Evolutionary conservation across 2,888 invertebrate species (phyloP), one percentile per base, ranked within the genome.

Genomic region (Oxycera nigricornis): DNA sequence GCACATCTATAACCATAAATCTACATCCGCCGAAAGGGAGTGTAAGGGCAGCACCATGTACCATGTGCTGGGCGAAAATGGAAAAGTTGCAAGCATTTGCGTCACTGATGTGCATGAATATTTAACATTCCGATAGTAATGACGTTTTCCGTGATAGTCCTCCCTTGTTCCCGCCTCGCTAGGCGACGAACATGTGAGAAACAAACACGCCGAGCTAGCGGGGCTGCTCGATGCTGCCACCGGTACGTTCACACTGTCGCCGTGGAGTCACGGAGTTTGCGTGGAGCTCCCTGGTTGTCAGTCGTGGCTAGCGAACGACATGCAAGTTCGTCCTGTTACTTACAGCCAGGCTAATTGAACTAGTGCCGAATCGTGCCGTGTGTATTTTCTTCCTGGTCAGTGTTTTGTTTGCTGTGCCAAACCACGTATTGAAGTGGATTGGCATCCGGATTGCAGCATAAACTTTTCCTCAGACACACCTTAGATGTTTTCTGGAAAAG

Each of bases 101-200:
- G 61, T 61, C 61, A 61, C 61, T 31, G 30, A 61, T 61, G 28
- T 59, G 59, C 26, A 61, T 61, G 35, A 61, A 61, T 61, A 61
- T 61, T 61, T 61, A 26, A 61, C 61, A 61, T 61, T 61, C 55
- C 24, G 24, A 2, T 24, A 55, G 17, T 24, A 20, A 55, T 55
- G 55, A 55, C 55, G 55, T 55, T 55, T 55, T 55, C 24, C 55
- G 3, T 55, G n/a, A n/a, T n/a, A 20, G 55, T 55, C 31, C n/a
- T 30, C 20, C 22, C 20, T 17, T 24, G 2, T 24, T 7, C 22
- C 22, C 52, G 50, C 17, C 50, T 3, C n/a, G n/a, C 50, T 17
- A 17, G 17, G 17, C 3, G 28, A 14, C 61, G 30, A 17, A 6
- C 20, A 61, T 31, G 61, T 31, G 31, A 17, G 61, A 30, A 17